These are phyloP conservation scores for Scaptomyza graminum DNA, from an alignment of 1,140 invertebrate genomes.

Conservation along the genomic window DNA sequence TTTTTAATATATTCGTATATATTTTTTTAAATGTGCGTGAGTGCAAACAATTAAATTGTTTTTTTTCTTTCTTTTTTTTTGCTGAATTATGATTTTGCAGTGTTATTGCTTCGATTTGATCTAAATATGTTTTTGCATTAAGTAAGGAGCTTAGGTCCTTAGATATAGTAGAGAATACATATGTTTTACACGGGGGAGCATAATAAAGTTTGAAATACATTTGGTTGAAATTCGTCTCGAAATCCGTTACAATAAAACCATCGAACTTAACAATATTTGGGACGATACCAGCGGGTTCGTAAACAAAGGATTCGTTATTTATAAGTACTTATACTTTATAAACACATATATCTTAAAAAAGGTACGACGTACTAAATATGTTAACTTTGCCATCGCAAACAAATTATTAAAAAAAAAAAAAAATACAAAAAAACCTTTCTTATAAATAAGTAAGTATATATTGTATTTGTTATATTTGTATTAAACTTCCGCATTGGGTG, in stretches of 20 bases:
- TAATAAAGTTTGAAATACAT: constrained; percentile 38
- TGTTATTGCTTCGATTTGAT: constrained; percentile 39
- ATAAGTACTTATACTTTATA: constrained; percentile 16
- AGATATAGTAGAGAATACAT: constrained; percentile 17
- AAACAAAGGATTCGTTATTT: constrained; percentile 25
- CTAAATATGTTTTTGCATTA: constrained; percentile 32
- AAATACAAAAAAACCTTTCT: constrained; percentile 16
- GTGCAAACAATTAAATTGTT: constrained; percentile 62
- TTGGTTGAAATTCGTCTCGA: constrained; percentile 41
- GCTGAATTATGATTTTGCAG: constrained; percentile 37
- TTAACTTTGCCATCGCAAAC: constrained; percentile 15
- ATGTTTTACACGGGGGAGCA: background rate
- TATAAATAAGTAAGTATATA: constrained; percentile 12
- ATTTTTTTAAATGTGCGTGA: constrained; percentile 30
- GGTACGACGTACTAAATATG: constrained; percentile 45
- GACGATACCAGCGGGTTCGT: constrained; percentile 24
- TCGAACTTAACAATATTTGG: constrained; percentile 26
- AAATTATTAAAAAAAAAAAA: constrained; percentile 10
- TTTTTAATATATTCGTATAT: background rate
- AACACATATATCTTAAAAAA: constrained; percentile 16
- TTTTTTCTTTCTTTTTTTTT: too few species aligned
- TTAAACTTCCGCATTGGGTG: background rate
- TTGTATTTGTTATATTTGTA: constrained; percentile 9
- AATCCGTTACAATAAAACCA: constrained; percentile 14
- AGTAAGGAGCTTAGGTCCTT: constrained; percentile 31